Percentiles rank a stretch among this genome's conserved stretches.
phyloP scores from a whole-genome alignment of 2,888 invertebrate genomes.

The Lymantria monacha region DNA sequence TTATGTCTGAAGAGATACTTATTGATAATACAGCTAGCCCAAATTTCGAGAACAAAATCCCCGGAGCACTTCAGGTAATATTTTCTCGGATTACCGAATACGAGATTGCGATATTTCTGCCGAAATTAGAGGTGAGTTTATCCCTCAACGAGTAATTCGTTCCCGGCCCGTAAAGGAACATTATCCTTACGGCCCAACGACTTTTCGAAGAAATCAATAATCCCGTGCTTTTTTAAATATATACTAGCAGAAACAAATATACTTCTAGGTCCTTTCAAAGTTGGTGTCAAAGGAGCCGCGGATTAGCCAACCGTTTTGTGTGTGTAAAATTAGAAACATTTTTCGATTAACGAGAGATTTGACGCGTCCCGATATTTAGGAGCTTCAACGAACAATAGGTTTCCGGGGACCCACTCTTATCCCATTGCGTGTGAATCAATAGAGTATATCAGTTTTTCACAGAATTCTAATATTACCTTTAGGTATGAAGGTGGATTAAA shows the following conservation, averaged over 20 bases:
- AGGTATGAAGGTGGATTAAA: no score
- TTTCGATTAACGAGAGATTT: conserved; percentile 72
- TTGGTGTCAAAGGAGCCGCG: conserved; percentile 75
- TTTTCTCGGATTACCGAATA: conserved; percentile 55
- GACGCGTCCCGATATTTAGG: conserved; percentile 60
- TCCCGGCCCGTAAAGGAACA: conserved; percentile 67
- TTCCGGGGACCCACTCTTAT: conserved; percentile 65
- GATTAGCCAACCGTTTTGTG: conserved; percentile 64
- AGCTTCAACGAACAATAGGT: conserved; percentile 62
- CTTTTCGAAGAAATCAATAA: conserved; percentile 77
- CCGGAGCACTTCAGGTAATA: conserved; percentile 54
- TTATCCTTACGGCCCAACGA: conserved; percentile 67
- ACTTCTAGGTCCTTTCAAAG: conserved; percentile 48
- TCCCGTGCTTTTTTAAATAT: conserved; percentile 69
- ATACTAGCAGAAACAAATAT: conserved; percentile 72
- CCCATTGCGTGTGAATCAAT: conserved; percentile 59
- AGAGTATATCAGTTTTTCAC: conserved; percentile 55
- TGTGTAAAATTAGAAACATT: conserved; percentile 70
- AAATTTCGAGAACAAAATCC: conserved; percentile 28
- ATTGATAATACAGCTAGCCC: conserved; percentile 11
- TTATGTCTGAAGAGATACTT: background rate
- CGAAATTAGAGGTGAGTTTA: conserved; percentile 74
- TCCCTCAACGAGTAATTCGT: conserved; percentile 76
- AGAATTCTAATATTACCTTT: conserved; percentile 30
- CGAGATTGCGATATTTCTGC: conserved; percentile 58